Conservation (phyloP, 92 coral and sea anemone genomes). For the Epizoanthus illoricatus region DNA sequence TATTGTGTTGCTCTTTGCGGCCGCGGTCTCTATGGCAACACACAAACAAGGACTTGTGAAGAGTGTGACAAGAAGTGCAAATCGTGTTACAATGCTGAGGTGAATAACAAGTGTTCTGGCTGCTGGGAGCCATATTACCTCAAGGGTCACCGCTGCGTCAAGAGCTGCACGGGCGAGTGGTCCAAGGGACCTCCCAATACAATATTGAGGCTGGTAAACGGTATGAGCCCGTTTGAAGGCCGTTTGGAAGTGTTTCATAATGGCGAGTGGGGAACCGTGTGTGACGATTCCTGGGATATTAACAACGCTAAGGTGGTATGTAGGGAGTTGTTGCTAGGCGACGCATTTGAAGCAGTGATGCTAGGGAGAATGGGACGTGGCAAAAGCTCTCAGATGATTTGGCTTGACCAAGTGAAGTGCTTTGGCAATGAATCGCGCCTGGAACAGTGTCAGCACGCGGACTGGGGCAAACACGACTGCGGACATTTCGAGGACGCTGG, state of each 20-base stretch:
- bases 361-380: slow-evolving; percentile 67
- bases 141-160: slow-evolving; percentile 31
- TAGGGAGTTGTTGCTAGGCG: slow-evolving; percentile 77
- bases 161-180: slow-evolving; percentile 37
- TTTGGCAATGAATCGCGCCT: slow-evolving; percentile 73
- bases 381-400: slow-evolving; percentile 50
- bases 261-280: slow-evolving; percentile 81
- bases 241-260: slow-evolving; percentile 73
- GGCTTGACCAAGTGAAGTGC: slow-evolving; percentile 67
- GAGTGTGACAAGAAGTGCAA: slow-evolving; percentile 57
- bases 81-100: slow-evolving; percentile 60
- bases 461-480: slow-evolving; percentile 83
- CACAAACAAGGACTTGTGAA: slow-evolving; percentile 45
- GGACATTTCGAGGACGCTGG: slow-evolving; percentile 98
- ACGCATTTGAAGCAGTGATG: slow-evolving; percentile 65
- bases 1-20: slow-evolving; percentile 69
- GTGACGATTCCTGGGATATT: slow-evolving; percentile 85
- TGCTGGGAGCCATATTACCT: slow-evolving; percentile 53
- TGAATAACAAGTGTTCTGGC: slow-evolving; percentile 59
- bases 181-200: slow-evolving; percentile 59
- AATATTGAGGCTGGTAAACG: slow-evolving; percentile 51
- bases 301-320: slow-evolving; percentile 75
- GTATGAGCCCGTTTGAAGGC: slow-evolving; percentile 60
- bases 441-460: slow-evolving; percentile 57
- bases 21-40: slow-evolving; percentile 72